Conservation (phyloP, 37 sponge, comb jelly and placozoan genomes). For the Crambe crambe region DNA sequence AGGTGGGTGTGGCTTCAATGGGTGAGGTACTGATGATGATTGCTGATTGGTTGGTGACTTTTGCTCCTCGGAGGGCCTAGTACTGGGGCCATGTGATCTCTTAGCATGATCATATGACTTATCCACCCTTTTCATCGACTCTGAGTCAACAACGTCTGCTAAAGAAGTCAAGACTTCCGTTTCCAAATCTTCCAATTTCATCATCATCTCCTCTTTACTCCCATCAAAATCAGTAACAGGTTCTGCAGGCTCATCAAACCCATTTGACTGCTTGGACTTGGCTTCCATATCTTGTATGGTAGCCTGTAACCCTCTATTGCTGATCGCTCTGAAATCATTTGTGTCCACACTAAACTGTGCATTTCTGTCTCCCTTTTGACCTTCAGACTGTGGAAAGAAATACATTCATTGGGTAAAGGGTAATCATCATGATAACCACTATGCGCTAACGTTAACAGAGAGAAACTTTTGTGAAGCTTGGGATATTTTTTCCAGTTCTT, state of each 20-base stretch:
- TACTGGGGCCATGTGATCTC: no score
- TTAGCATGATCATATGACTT: background rate
- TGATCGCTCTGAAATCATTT: constrained; percentile 6
- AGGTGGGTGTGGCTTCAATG: no score
- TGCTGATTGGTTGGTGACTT: no score
- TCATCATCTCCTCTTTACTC: constrained; percentile 2
- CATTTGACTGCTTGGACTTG: background rate
- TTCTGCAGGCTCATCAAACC: background rate
- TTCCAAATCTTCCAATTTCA: constrained; percentile 38
- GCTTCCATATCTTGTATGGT: constrained; percentile 38
- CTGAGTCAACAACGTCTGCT: constrained; percentile 8
- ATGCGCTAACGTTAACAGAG: background rate
- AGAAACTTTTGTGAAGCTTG: constrained; percentile 41
- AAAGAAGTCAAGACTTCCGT: constrained; percentile 27
- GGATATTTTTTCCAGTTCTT: constrained; percentile 20
- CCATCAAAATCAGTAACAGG: background rate
- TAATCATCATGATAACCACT: background rate
- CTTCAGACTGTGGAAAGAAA: no score
- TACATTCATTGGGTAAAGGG: background rate
- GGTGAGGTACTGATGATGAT: no score
- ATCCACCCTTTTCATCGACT: no score
- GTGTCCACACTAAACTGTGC: constrained; percentile 1
- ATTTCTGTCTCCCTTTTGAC: no score
- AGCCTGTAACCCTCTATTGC: constrained; percentile 17
- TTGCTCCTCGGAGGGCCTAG: no score